Conservation (phyloP, 1,140 invertebrate genomes). For the Zaprionus africanus region DNA sequence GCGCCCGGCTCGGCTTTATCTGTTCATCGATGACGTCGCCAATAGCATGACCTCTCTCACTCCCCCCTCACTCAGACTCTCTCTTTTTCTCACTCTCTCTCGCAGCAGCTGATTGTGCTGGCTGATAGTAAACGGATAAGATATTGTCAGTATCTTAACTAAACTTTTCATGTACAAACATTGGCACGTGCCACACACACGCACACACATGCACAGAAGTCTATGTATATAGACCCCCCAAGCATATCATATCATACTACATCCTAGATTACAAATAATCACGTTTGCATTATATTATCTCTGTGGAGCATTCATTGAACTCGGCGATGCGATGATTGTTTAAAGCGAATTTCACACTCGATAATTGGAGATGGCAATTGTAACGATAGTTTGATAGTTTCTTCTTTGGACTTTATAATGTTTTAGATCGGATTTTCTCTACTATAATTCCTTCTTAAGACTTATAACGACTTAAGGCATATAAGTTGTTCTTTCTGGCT, state of each 20-base stretch:
- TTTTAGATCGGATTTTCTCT: no score
- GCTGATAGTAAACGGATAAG: slow-evolving; percentile 77
- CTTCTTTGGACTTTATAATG: not conserved
- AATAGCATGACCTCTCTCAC: slow-evolving; percentile 20
- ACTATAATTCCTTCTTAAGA: not conserved
- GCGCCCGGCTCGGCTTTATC: slow-evolving; percentile 25
- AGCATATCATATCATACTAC: slow-evolving; percentile 38
- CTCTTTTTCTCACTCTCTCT: slow-evolving; percentile 36
- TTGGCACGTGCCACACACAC: slow-evolving; percentile 62
- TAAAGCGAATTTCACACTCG: slow-evolving; percentile 1
- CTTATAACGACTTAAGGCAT: no score
- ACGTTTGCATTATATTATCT: slow-evolving; percentile 69
- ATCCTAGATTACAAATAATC: slow-evolving; percentile 60
- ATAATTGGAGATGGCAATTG: slow-evolving; percentile 1
- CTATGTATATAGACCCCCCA: slow-evolving; percentile 15
- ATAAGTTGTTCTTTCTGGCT: not conserved
- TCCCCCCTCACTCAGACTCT: slow-evolving; percentile 6
- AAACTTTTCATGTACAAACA: slow-evolving; percentile 57
- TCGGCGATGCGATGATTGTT: slow-evolving; percentile 31
- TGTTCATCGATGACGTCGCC: slow-evolving; percentile 65
- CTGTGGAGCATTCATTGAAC: slow-evolving; percentile 63
- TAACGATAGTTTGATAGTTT: not conserved
- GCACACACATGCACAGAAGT: slow-evolving; percentile 32
- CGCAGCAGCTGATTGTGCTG: slow-evolving; percentile 71
- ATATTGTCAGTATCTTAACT: slow-evolving; percentile 81